Evolutionary conservation across 2,113 vertebrate species (phyloP).

Genomic region (Neolamprologus ventralis): DNA sequence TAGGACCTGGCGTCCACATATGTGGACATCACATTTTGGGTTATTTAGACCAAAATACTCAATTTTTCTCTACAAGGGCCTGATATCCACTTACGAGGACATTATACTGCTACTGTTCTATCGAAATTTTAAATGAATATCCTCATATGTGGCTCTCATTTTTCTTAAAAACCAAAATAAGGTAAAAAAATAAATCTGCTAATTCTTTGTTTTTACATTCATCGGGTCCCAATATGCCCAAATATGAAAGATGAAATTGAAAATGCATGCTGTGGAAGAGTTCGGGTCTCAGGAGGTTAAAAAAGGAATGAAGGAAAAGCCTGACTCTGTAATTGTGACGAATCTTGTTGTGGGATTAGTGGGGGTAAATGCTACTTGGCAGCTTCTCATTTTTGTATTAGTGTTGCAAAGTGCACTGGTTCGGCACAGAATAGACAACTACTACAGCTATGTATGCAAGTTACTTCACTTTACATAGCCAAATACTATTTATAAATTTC

Average conservation of each 20-base stretch:
- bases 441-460: not conserved
- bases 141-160: too few species aligned
- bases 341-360: not conserved
- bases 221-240: rapidly evolving
- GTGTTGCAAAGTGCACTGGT: not conserved
- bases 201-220: too few species aligned
- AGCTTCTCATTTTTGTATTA: not conserved
- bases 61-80: too few species aligned
- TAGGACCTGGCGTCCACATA: too few species aligned
- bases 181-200: rapidly evolving
- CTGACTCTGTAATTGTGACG: not conserved
- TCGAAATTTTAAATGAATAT: too few species aligned
- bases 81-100: rapidly evolving
- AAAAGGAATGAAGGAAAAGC: not conserved
- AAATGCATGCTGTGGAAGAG: too few species aligned
- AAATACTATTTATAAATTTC: not conserved
- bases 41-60: too few species aligned
- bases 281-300: too few species aligned
- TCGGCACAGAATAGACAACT: not conserved
- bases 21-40: too few species aligned
- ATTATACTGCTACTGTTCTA: too few species aligned
- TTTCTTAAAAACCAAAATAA: rapidly evolving
- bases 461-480: not conserved
- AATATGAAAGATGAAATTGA: too few species aligned
- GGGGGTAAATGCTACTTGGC: not conserved